Percentiles rank a stretch among this genome's conserved stretches.
Evolutionary conservation across 1,140 invertebrate genomes (phyloP).

Genomic region (Bilobella aurantiaca): DNA sequence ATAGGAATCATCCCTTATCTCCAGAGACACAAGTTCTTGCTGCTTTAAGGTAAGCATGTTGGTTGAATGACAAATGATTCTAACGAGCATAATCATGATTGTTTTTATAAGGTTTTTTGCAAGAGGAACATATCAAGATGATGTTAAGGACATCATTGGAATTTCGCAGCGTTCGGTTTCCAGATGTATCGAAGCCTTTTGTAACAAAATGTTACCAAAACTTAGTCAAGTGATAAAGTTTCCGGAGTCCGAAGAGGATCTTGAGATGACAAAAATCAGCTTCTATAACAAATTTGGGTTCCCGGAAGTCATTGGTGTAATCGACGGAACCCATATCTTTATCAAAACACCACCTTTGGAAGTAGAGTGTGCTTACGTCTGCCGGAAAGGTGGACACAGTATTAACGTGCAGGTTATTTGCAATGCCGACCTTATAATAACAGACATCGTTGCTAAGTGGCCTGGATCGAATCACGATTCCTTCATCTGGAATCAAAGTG

Average conservation of each 20-base stretch:
- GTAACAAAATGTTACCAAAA: not conserved
- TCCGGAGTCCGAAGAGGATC: not conserved
- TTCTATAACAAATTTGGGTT: slow-evolving; percentile 8
- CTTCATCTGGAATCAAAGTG: slow-evolving; percentile 16
- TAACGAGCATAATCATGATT: not conserved
- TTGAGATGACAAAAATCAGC: not conserved
- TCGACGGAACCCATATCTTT: slow-evolving; percentile 36
- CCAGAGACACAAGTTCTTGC: not conserved
- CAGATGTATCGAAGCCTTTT: not conserved
- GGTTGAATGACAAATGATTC: not conserved
- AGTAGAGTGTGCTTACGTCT: slow-evolving; percentile 18
- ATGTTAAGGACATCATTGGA: slow-evolving; percentile 10
- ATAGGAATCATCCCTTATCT: not conserved
- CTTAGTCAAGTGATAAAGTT: slow-evolving; percentile 1
- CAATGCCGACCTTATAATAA: slow-evolving; percentile 36
- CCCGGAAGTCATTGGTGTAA: slow-evolving; percentile 29
- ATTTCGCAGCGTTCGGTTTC: not conserved
- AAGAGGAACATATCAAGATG: slow-evolving; percentile 11
- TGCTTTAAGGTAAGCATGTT: not conserved
- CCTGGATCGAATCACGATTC: slow-evolving; percentile 39
- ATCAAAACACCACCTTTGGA: slow-evolving; percentile 29
- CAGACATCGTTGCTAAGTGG: slow-evolving; percentile 40
- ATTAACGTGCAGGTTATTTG: slow-evolving; percentile 39
- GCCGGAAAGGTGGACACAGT: slow-evolving; percentile 20
- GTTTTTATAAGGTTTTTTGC: slow-evolving; percentile 4